Percentiles rank a stretch among this genome's conserved stretches.
These are phyloP conservation scores for Temnothorax longispinosus DNA, from an alignment of 1,140 invertebrate genomes.

Conservation along the genomic window DNA sequence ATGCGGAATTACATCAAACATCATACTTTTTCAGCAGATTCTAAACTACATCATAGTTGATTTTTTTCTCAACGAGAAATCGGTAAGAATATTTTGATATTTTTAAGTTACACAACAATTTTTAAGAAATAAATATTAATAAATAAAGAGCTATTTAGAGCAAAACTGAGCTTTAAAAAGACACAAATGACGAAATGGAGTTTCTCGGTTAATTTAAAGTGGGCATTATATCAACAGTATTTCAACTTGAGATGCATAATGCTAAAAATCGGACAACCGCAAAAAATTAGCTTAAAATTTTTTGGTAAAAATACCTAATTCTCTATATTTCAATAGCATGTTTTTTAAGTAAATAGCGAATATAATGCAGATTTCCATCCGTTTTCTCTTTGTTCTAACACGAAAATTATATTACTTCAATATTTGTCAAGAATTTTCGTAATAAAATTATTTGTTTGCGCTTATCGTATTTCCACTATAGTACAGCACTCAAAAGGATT, in stretches of 20 bases:
- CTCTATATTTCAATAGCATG: background rate
- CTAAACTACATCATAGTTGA: background rate
- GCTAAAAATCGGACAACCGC: background rate
- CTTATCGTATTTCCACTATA: conserved; percentile 28
- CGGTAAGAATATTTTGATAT: background rate
- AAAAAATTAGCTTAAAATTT: background rate
- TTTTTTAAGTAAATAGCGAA: background rate
- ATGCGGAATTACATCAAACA: background rate
- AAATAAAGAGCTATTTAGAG: background rate
- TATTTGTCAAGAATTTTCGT: conserved; percentile 8
- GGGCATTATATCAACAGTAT: background rate
- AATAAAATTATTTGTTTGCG: background rate
- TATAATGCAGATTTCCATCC: background rate
- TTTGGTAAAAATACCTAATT: background rate
- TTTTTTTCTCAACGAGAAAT: background rate
- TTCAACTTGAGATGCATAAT: background rate
- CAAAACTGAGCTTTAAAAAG: background rate
- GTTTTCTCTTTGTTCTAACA: background rate
- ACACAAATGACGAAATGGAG: background rate
- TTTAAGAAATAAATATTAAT: background rate
- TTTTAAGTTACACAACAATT: background rate
- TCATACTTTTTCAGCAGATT: background rate
- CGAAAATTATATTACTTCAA: background rate
- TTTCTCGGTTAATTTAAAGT: background rate
- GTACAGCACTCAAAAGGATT: background rate